Percentiles rank a stretch among this genome's conserved stretches.
These are phyloP conservation scores for Tenthredo mesomela DNA, from an alignment of 2,888 invertebrate species.

Conservation along the genomic window DNA sequence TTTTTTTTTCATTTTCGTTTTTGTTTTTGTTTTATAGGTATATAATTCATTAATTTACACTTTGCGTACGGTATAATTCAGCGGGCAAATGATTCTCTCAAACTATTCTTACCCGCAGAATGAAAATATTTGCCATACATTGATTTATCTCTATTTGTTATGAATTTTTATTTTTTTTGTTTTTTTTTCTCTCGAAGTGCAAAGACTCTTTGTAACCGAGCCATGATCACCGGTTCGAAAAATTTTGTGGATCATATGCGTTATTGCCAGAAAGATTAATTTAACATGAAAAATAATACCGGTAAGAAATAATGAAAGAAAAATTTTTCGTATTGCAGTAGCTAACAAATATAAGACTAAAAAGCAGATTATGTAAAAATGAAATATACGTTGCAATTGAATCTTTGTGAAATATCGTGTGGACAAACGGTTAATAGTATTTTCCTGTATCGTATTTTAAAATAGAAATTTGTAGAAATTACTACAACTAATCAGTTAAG, in stretches of 20 bases:
- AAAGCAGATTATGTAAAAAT: not conserved
- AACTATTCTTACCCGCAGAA: conserved; percentile 60
- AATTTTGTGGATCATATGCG: not conserved
- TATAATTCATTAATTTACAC: conserved; percentile 63
- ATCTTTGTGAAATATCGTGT: conserved; percentile 18
- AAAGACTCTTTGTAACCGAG: not conserved
- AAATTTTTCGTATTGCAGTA: not conserved
- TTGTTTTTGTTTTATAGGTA: conserved; percentile 45
- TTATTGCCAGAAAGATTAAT: conserved; percentile 1
- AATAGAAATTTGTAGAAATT: conserved; percentile 76
- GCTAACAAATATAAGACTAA: conserved; percentile 20
- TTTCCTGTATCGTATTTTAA: conserved; percentile 69
- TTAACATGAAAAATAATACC: not conserved
- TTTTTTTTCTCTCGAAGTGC: not conserved
- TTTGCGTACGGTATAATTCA: conserved; percentile 59
- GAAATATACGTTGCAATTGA: conserved; percentile 15
- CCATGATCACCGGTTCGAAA: not conserved
- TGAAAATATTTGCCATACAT: conserved; percentile 40
- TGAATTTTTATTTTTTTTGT: not conserved
- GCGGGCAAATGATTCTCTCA: conserved; percentile 55
- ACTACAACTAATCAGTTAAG: conserved; percentile 73
- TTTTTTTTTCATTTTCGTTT: conserved; percentile 41
- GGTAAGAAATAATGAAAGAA: conserved; percentile 22
- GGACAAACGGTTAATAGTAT: conserved; percentile 53
- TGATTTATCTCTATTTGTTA: not conserved